These are phyloP conservation scores for Spondyliosoma cantharus DNA, from an alignment of 2,797 vertebrate genomes.

Conservation along the genomic window DNA sequence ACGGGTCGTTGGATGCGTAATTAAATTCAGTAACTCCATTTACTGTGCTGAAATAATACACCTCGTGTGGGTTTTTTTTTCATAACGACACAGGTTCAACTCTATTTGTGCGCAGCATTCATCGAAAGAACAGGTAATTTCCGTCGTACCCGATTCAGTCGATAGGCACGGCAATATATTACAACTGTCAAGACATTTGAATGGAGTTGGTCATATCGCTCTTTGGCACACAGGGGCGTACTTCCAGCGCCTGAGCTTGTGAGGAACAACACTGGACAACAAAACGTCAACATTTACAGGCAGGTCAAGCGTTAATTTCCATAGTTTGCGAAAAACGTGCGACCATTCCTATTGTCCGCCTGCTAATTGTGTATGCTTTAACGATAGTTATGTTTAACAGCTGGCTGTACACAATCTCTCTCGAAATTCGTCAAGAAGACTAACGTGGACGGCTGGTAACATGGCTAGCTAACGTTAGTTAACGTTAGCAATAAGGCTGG, in stretches of 20 bases:
- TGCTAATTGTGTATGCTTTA: rapidly evolving
- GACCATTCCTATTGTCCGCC: rapidly evolving
- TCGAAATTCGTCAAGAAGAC: not conserved
- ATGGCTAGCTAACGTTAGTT: conserved; percentile 34
- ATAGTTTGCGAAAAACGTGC: not conserved
- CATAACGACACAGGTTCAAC: rapidly evolving
- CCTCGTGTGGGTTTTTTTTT: not conserved
- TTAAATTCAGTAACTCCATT: not conserved
- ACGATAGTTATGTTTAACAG: not conserved
- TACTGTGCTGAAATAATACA: not conserved
- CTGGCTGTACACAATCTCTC: not conserved
- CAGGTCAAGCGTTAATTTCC: not conserved
- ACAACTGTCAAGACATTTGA: not conserved
- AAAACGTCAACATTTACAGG: conserved; percentile 22
- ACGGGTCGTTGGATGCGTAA: not conserved
- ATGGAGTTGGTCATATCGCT: not conserved
- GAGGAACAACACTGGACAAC: conserved; percentile 1
- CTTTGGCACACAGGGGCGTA: not conserved
- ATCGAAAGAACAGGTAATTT: not conserved
- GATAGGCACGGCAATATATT: rapidly evolving
- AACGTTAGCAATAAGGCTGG: not conserved
- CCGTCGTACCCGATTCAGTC: not conserved
- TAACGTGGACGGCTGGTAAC: not conserved
- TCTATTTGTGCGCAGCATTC: too few relatives aligned
- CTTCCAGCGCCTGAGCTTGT: not conserved